A percentile compares a stretch with the other conserved stretches of the same genome.
Evolutionary conservation across 2,888 invertebrate genomes (phyloP).

Genomic region (Pristionchus exspectatus): DNA sequence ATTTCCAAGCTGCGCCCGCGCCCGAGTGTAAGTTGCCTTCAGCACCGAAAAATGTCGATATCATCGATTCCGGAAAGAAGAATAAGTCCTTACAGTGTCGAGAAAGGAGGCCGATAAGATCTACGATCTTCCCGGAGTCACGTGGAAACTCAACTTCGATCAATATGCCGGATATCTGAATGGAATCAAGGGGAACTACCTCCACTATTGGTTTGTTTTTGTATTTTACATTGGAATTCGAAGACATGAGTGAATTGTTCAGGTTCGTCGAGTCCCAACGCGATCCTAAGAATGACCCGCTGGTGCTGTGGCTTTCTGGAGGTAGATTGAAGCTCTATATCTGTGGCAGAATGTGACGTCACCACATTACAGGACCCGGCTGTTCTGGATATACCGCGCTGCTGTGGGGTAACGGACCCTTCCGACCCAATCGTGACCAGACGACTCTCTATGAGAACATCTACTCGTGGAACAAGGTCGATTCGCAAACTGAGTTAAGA

Average conservation of each 20-base stretch:
- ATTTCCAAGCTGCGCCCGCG: constrained; percentile 13
- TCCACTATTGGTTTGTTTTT: constrained; percentile 80
- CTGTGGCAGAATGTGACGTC: not conserved
- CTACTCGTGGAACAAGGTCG: constrained; percentile 79
- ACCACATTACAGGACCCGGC: constrained; percentile 61
- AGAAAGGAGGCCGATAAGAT: constrained; percentile 68
- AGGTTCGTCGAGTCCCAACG: constrained; percentile 76
- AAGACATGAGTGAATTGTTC: constrained; percentile 42
- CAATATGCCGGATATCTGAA: constrained; percentile 80
- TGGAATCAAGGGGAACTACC: constrained; percentile 72
- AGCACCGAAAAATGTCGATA: too few relatives aligned
- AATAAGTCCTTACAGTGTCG: constrained; percentile 59
- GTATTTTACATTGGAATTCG: not conserved
- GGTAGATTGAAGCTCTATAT: constrained; percentile 71
- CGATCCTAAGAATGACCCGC: constrained; percentile 79
- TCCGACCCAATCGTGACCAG: constrained; percentile 74
- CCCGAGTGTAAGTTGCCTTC: not conserved
- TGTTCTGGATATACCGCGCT: constrained; percentile 71
- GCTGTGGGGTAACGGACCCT: constrained; percentile 65
- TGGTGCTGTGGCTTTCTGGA: constrained; percentile 81
- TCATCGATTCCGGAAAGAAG: not conserved
- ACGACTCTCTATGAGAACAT: constrained; percentile 75
- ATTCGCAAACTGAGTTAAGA: not conserved
- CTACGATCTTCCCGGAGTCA: constrained; percentile 70
- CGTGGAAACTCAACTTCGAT: constrained; percentile 77